phyloP scores from a whole-genome alignment of 37 sponge, comb jelly and placozoan genomes.

The Tethya wilhelma region DNA sequence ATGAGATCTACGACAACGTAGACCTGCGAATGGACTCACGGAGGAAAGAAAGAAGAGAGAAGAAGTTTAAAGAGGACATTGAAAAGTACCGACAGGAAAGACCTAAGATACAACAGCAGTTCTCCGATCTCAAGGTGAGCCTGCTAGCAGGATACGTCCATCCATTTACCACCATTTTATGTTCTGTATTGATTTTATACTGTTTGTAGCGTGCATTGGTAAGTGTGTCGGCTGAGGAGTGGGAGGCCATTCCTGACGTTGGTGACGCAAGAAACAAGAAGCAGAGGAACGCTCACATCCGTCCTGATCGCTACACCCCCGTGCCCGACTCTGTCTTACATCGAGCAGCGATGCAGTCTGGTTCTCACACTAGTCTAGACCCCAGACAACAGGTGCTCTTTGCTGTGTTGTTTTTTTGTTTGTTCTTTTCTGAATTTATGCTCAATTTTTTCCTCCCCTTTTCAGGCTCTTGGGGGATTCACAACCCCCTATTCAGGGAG shows the following conservation, averaged over 20 bases:
- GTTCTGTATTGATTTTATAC: not conserved
- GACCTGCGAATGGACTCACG: slow-evolving; percentile 91
- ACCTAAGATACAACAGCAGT: slow-evolving; percentile 99
- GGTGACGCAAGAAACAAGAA: slow-evolving; percentile 90
- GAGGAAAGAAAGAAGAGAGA: slow-evolving; percentile 90
- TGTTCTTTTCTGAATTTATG: not conserved
- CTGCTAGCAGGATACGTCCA: not conserved
- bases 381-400: slow-evolving; percentile 60
- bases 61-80: slow-evolving; percentile 91
- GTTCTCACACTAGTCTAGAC: slow-evolving; percentile 46
- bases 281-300: slow-evolving; percentile 78
- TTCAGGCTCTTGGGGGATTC: slow-evolving; percentile 48
- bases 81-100: slow-evolving; percentile 92
- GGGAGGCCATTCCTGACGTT: slow-evolving; percentile 94
- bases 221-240: slow-evolving; percentile 81
- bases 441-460: not conserved
- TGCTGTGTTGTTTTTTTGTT: not conserved
- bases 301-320: slow-evolving; percentile 88
- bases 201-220: slow-evolving; percentile 72
- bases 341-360: slow-evolving; percentile 12
- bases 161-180: slow-evolving; percentile 10
- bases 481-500: slow-evolving; percentile 64
- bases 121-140: slow-evolving; percentile 89
- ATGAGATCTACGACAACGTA: slow-evolving; percentile 85
- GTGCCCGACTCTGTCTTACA: slow-evolving; percentile 88